A percentile compares a stretch with the other conserved stretches of the same genome.
phyloP scores from a whole-genome alignment of 2,113 vertebrate genomes.

The Bucco capensis region DNA sequence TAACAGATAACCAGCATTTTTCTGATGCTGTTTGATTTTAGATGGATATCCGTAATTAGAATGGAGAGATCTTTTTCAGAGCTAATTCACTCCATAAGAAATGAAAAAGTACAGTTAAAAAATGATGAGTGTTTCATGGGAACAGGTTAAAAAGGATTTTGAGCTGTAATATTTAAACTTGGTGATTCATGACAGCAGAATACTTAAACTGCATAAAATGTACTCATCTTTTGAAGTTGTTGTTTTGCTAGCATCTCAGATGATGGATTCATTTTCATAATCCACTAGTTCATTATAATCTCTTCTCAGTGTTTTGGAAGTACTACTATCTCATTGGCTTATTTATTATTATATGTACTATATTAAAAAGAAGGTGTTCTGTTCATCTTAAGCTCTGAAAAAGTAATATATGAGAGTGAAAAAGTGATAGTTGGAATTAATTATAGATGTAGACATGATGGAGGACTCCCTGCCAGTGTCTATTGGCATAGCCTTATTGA shows the following conservation, averaged over 20 bases:
- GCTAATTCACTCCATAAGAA: neutral
- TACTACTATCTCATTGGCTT: neutral
- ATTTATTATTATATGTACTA: slow-evolving; percentile 18
- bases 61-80: neutral
- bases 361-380: neutral
- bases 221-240: slow-evolving; percentile 11
- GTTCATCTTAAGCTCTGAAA: slow-evolving; percentile 21
- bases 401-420: slow-evolving; percentile 5
- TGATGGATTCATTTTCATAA: slow-evolving; percentile 33
- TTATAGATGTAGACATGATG: neutral
- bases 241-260: slow-evolving; percentile 14
- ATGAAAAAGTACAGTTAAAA: slow-evolving; percentile 6
- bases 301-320: neutral
- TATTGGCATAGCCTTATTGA: neutral
- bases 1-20: neutral
- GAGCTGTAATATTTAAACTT: slow-evolving; percentile 45
- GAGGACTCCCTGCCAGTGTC: neutral
- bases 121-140: slow-evolving; percentile 11
- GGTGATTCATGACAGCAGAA: slow-evolving; percentile 35
- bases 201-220: neutral
- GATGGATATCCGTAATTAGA: slow-evolving; percentile 14
- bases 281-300: neutral
- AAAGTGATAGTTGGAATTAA: slow-evolving; percentile 17
- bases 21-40: neutral
- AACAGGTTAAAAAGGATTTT: neutral